Conservation (phyloP, 2,113 vertebrate genomes). For the Hippocampus zosterae region DNA sequence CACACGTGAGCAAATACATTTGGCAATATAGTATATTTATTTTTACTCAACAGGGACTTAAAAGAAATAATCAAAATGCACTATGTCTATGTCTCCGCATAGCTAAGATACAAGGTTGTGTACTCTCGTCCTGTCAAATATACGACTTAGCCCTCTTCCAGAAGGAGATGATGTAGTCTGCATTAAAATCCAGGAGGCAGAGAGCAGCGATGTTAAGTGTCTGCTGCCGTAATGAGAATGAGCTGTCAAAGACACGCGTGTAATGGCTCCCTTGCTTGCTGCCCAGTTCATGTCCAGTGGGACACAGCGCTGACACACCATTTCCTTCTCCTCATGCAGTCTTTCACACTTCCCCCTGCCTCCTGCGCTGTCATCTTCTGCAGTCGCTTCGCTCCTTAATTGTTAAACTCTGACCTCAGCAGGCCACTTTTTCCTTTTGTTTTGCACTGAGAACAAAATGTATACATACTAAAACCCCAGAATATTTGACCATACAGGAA, state of each 20-base stretch:
- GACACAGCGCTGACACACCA: conserved; percentile 54
- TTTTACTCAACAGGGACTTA: no score
- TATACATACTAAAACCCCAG: conserved; percentile 27
- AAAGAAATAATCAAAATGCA: no score
- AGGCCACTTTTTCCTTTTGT: conserved; percentile 27
- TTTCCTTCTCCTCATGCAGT: conserved; percentile 40
- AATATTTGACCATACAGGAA: conserved; percentile 25
- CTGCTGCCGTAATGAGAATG: conserved; percentile 69
- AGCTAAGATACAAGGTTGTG: conserved; percentile 19
- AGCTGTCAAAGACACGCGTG: conserved; percentile 71
- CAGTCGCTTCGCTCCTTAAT: conserved; percentile 14
- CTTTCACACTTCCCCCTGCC: conserved; percentile 6
- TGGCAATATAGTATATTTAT: no score
- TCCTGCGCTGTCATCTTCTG: conserved; percentile 10
- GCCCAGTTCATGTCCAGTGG: conserved; percentile 69
- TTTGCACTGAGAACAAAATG: conserved; percentile 24
- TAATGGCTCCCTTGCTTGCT: conserved; percentile 71
- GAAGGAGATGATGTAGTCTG: conserved; percentile 33
- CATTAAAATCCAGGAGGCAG: conserved; percentile 44
- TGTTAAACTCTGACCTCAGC: conserved; percentile 44
- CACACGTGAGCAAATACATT: no score
- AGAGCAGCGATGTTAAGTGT: conserved; percentile 60
- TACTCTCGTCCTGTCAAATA: conserved; percentile 22
- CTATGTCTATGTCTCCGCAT: neutral
- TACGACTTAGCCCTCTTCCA: conserved; percentile 31